These are phyloP conservation scores for Crotalus tigris DNA, from an alignment of 2,113 vertebrate species.

Conservation along the genomic window DNA sequence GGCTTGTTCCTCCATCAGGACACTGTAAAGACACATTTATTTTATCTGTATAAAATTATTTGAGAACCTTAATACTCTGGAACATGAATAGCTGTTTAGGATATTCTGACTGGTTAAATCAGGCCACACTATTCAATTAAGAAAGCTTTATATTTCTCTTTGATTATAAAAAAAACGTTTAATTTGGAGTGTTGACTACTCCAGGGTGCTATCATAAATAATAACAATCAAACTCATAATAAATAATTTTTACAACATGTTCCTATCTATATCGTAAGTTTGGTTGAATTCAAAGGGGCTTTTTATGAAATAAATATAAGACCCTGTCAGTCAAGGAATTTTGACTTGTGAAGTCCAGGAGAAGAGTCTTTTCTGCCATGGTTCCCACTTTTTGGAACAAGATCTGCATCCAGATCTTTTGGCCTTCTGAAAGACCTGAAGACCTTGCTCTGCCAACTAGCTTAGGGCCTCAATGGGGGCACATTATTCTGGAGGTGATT, in stretches of 20 bases:
- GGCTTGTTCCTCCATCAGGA: not conserved
- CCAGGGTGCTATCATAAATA: not conserved
- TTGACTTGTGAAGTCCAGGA: not conserved
- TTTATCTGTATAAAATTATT: not conserved
- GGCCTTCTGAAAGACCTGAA: not conserved
- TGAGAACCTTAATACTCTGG: not conserved
- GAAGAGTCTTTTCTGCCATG: not conserved
- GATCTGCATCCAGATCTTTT: not conserved
- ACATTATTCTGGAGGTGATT: not conserved
- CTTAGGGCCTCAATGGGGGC: not conserved
- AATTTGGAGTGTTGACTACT: not conserved
- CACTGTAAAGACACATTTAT: not conserved
- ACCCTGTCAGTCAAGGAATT: not conserved
- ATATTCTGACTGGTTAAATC: not conserved
- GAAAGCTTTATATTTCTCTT: not conserved
- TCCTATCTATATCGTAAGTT: not conserved
- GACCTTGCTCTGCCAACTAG: not conserved
- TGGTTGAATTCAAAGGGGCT: not conserved
- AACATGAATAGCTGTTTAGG: not conserved
- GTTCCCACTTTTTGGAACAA: not conserved
- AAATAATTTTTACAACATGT: not conserved
- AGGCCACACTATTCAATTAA: not conserved
- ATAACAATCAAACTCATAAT: not conserved
- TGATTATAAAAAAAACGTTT: not conserved
- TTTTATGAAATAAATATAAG: not conserved